Evolutionary conservation across 2,797 vertebrate species (phyloP).

Genomic region (Vipera latastei): DNA sequence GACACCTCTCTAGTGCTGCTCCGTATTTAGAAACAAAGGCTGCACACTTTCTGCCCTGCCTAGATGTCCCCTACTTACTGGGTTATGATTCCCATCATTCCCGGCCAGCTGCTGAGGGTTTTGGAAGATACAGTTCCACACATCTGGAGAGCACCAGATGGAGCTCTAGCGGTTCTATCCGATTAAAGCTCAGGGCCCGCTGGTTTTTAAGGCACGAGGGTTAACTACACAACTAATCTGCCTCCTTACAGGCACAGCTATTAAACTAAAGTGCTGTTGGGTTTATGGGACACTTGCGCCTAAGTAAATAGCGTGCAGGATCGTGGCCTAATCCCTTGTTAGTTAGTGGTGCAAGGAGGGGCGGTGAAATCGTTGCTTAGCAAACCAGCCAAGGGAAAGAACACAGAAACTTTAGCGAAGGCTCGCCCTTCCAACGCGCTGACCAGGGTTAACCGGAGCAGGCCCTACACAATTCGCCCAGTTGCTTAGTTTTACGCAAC

Average conservation of each 20-base stretch:
- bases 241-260: neutral
- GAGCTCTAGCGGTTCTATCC: neutral
- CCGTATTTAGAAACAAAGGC: neutral
- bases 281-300: neutral
- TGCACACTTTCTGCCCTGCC: neutral
- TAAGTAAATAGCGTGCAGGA: neutral
- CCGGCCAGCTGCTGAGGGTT: neutral
- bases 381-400: neutral
- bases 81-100: neutral
- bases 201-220: neutral
- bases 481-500: neutral
- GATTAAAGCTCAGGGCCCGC: neutral
- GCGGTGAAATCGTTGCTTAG: neutral
- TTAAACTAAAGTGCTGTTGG: neutral
- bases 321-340: neutral
- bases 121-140: neutral
- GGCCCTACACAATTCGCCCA: neutral
- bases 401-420: neutral
- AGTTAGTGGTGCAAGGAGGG: neutral
- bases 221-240: neutral
- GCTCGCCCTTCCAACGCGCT: neutral
- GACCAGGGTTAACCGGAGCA: neutral
- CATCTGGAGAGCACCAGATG: neutral
- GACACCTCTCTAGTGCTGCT: neutral
- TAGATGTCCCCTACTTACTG: neutral